Percentiles rank a stretch among this genome's conserved stretches.
These are phyloP conservation scores for Nansenia antarctica DNA, from an alignment of 2,113 vertebrate genomes.

Conservation along the genomic window DNA sequence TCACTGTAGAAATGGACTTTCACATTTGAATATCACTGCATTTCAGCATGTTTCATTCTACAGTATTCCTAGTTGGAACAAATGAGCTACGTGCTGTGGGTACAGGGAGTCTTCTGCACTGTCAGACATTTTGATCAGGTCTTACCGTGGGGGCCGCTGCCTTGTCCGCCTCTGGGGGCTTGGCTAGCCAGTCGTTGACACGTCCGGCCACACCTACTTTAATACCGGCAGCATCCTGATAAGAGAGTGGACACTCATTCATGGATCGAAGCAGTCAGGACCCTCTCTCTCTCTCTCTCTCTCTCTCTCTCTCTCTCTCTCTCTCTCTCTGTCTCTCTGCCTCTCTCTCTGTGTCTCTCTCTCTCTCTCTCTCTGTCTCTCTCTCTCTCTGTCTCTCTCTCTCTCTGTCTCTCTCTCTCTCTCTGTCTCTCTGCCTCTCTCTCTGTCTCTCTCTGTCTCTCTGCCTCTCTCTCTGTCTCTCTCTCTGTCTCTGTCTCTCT, in stretches of 20 bases:
- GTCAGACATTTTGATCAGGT: too few relatives aligned
- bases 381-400: neutral
- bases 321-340: too few relatives aligned
- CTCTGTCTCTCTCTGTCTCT: neutral
- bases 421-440: neutral
- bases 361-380: neutral
- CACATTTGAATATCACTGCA: too few relatives aligned
- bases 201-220: constrained; percentile 88
- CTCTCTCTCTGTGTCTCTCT: too few relatives aligned
- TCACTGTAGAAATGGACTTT: too few relatives aligned
- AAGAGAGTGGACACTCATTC: constrained; percentile 10
- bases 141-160: constrained; percentile 69
- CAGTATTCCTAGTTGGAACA: neutral
- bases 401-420: neutral
- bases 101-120: too few relatives aligned
- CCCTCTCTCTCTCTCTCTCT: neutral
- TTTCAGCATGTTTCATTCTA: too few relatives aligned
- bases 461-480: neutral
- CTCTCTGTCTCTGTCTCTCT: neutral
- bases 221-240: constrained; percentile 83
- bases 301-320: neutral
- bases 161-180: constrained; percentile 86
- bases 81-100: neutral
- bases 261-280: too few relatives aligned
- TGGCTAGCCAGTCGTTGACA: constrained; percentile 87